These are phyloP conservation scores for Seira sanloemensis DNA, from an alignment of 2,888 invertebrate genomes.

Conservation along the genomic window DNA sequence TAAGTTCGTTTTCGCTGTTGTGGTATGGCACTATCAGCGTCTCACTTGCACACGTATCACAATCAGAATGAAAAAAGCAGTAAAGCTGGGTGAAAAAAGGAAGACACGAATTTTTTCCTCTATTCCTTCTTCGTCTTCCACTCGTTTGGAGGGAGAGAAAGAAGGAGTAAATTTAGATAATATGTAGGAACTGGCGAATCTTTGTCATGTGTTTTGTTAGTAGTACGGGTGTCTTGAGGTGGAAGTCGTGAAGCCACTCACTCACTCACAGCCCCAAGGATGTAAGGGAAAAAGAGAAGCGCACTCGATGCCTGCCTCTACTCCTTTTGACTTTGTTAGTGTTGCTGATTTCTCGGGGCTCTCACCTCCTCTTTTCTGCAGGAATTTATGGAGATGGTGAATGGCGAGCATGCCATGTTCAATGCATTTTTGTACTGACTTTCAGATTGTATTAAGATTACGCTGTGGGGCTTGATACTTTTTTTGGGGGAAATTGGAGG, in stretches of 20 bases:
- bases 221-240: not conserved
- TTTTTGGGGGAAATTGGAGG: too few species aligned
- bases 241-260: not conserved
- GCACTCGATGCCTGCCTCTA: conserved; percentile 29
- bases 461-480: too few species aligned
- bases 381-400: too few species aligned
- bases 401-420: not conserved
- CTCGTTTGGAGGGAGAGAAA: not conserved
- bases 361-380: conserved; percentile 2
- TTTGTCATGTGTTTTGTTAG: conserved; percentile 5
- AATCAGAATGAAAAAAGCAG: not conserved
- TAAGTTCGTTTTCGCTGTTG: not conserved
- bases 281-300: conserved; percentile 27
- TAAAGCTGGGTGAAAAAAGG: too few species aligned
- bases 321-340: conserved; percentile 19
- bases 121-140: not conserved
- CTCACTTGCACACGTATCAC: not conserved
- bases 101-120: too few species aligned
- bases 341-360: conserved; percentile 24
- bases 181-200: conserved; percentile 5
- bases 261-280: conserved; percentile 35
- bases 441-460: not conserved
- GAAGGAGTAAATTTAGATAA: conserved; percentile 19
- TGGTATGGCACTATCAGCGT: too few species aligned
- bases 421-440: not conserved